Percentiles rank a stretch among this genome's conserved stretches.
Evolutionary conservation across 2,113 vertebrate species (phyloP).

Genomic region (Butorides virescens): DNA sequence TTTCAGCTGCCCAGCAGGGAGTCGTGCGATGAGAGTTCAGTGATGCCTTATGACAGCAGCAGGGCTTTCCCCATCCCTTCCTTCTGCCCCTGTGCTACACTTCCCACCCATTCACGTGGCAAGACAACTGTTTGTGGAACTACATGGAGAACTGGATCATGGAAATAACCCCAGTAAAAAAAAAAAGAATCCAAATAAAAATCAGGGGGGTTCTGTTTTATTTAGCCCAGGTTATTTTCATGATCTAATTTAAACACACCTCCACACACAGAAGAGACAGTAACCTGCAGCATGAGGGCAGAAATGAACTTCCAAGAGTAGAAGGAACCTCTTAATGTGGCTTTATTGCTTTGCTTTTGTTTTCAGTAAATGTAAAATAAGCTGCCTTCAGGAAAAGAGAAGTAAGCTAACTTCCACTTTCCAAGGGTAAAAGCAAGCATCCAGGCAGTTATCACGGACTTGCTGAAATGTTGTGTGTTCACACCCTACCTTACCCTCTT

Average conservation of each 20-base stretch:
- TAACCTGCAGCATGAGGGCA: background rate
- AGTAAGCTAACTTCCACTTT: background rate
- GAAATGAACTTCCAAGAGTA: background rate
- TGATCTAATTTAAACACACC: background rate
- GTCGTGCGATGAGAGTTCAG: background rate
- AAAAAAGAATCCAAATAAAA: background rate
- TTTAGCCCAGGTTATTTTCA: background rate
- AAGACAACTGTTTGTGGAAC: background rate
- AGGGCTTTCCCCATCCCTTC: background rate
- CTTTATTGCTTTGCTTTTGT: background rate
- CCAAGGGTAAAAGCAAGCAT: background rate
- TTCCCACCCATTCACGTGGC: background rate
- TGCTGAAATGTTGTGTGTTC: background rate
- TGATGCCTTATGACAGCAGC: background rate
- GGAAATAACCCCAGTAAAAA: background rate
- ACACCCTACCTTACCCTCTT: background rate
- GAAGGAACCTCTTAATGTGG: background rate
- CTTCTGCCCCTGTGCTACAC: background rate
- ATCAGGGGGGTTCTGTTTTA: background rate
- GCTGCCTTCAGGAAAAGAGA: background rate
- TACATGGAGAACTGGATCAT: background rate
- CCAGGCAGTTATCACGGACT: background rate
- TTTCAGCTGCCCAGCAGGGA: background rate
- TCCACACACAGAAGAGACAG: background rate
- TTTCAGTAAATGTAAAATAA: background rate